Conservation (phyloP, 2,888 invertebrate genomes). For the Apeira syringaria region DNA sequence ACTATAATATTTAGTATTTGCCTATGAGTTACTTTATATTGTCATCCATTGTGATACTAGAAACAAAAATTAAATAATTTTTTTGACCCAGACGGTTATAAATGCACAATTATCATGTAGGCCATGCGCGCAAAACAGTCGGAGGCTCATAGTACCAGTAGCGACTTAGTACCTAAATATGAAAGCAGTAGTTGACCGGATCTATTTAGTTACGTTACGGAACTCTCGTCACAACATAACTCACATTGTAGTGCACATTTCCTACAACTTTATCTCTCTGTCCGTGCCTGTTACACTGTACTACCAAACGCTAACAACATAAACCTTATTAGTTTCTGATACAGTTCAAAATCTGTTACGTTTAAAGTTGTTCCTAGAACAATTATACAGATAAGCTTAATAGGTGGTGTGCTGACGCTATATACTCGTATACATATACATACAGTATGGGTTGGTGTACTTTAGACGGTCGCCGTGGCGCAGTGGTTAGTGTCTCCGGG, state of each 20-base stretch:
- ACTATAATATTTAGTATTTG: too few species aligned
- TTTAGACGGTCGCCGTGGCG: too few species aligned
- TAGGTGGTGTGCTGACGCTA: background rate
- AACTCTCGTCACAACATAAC: background rate
- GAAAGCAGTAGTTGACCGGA: background rate
- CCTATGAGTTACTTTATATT: too few species aligned
- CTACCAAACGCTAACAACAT: background rate
- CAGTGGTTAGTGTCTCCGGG: too few species aligned
- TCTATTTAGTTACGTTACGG: background rate
- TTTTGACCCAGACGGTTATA: too few species aligned
- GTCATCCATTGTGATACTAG: too few species aligned
- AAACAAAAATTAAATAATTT: too few species aligned
- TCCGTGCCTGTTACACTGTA: background rate
- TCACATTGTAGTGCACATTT: constrained; percentile 2
- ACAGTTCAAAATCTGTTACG: constrained; percentile 3
- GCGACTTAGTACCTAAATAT: too few species aligned
- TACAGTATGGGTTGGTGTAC: constrained; percentile 1
- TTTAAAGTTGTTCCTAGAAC: constrained; percentile 4
- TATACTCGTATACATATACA: constrained; percentile 1
- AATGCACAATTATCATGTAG: too few species aligned
- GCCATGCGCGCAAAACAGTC: too few species aligned
- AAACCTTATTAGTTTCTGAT: background rate
- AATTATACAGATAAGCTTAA: constrained; percentile 14
- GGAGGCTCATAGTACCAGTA: too few species aligned
- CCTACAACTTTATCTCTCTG: constrained; percentile 16